phyloP scores from a whole-genome alignment of 2,113 vertebrate genomes.

The Grammomys surdaster region DNA sequence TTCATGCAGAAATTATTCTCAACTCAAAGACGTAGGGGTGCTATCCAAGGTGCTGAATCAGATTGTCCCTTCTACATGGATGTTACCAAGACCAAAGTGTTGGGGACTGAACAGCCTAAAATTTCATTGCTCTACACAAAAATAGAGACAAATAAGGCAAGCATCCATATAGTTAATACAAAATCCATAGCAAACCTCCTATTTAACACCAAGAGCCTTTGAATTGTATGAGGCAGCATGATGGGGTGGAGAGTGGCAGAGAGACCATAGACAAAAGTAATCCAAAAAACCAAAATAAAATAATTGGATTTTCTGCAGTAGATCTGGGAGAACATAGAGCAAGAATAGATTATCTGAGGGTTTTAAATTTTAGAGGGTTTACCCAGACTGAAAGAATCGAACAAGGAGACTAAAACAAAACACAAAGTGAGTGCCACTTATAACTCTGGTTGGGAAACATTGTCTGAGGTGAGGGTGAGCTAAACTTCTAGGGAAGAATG shows the following conservation, averaged over 20 bases:
- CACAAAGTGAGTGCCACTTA: background rate
- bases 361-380: background rate
- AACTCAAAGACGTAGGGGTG: slow-evolving; percentile 4
- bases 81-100: background rate
- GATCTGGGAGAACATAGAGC: background rate
- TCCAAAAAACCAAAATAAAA: background rate
- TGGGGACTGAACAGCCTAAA: background rate
- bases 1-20: slow-evolving; percentile 70
- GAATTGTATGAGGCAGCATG: rapidly evolving
- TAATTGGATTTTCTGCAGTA: background rate
- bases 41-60: background rate
- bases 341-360: background rate
- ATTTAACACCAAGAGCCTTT: background rate
- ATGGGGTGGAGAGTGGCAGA: background rate
- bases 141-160: background rate
- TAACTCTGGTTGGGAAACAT: background rate
- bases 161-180: background rate
- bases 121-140: background rate
- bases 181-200: background rate
- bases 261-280: background rate
- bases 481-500: background rate
- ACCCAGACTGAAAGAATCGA: background rate
- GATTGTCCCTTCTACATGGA: background rate
- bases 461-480: background rate
- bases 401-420: background rate